Conservation (phyloP, 2,888 invertebrate genomes). For the Odiellus spinosus region DNA sequence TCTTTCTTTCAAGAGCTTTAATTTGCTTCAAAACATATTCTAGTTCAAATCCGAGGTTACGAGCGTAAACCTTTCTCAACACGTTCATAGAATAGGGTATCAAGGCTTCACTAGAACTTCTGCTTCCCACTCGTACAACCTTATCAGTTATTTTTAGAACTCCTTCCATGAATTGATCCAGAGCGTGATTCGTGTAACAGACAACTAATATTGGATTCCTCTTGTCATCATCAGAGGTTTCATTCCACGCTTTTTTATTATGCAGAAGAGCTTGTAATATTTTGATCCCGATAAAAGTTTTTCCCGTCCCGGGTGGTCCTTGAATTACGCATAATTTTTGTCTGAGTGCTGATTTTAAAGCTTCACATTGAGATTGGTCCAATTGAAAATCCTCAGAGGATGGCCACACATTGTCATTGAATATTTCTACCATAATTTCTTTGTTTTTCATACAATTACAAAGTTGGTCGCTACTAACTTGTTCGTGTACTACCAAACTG, state of each 20-base stretch:
- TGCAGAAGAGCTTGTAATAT: slow-evolving; percentile 48
- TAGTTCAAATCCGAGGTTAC: no score
- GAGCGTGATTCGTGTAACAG: slow-evolving; percentile 69
- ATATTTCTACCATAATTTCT: slow-evolving; percentile 3
- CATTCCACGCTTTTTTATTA: slow-evolving; percentile 36
- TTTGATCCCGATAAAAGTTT: slow-evolving; percentile 61
- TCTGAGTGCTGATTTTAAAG: slow-evolving; percentile 49
- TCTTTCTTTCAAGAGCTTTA: no score
- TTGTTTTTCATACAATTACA: no score
- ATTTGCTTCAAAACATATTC: no score
- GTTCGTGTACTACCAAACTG: no score
- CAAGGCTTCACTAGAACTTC: neutral
- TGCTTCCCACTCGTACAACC: neutral
- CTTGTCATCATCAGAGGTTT: slow-evolving; percentile 18
- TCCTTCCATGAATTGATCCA: slow-evolving; percentile 64
- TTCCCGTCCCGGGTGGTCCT: slow-evolving; percentile 73
- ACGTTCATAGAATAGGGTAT: no score
- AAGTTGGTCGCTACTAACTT: no score
- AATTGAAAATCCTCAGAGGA: slow-evolving; percentile 34
- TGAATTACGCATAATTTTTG: slow-evolving; percentile 43
- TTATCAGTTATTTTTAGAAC: neutral
- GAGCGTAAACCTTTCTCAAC: no score
- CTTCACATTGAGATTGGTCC: slow-evolving; percentile 48
- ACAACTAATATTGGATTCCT: slow-evolving; percentile 50
- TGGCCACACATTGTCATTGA: slow-evolving; percentile 34